A percentile compares a stretch with the other conserved stretches of the same genome.
phyloP scores from a whole-genome alignment of 2,113 vertebrate species.

The Ophthalmolycus amberensis region DNA sequence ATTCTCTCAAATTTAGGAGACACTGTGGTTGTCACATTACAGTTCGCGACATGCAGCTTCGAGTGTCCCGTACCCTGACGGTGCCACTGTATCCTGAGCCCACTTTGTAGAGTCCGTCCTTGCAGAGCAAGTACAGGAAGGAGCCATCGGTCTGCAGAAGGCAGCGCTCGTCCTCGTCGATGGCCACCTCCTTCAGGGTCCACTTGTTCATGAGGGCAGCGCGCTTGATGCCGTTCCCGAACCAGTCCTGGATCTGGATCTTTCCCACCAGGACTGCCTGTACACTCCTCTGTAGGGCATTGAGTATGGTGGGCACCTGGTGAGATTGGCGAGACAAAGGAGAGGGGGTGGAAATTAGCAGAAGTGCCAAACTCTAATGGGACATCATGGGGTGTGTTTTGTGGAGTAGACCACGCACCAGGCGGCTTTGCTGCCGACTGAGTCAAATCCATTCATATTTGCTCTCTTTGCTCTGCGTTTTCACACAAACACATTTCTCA shows the following conservation, averaged over 20 bases:
- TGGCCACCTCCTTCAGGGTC: conserved; percentile 93
- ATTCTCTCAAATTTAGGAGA: background rate
- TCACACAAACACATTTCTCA: conserved; percentile 5
- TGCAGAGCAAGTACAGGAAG: conserved; percentile 97
- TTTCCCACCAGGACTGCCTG: conserved; percentile 98
- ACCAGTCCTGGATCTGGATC: conserved; percentile 99
- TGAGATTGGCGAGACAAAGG: conserved; percentile 19
- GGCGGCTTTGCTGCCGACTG: background rate
- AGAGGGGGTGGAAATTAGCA: background rate
- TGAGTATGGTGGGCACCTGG: conserved; percentile 97
- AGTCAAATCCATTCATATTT: conserved; percentile 8
- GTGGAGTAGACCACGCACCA: background rate
- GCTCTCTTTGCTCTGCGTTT: conserved; percentile 22
- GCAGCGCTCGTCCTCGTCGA: conserved; percentile 96
- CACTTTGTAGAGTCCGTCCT: conserved; percentile 98
- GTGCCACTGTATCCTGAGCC: conserved; percentile 99
- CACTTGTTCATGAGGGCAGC: conserved; percentile 98
- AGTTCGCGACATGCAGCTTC: background rate
- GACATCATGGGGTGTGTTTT: background rate
- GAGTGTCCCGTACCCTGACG: conserved; percentile 88
- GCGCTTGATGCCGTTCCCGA: conserved; percentile 98
- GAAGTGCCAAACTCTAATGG: background rate
- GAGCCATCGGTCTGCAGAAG: conserved; percentile 98
- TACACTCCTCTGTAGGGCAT: conserved; percentile 96
- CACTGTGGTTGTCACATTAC: background rate